Conservation (phyloP, 2,797 vertebrate genomes). For the Pseudotriccus pelzelni region DNA sequence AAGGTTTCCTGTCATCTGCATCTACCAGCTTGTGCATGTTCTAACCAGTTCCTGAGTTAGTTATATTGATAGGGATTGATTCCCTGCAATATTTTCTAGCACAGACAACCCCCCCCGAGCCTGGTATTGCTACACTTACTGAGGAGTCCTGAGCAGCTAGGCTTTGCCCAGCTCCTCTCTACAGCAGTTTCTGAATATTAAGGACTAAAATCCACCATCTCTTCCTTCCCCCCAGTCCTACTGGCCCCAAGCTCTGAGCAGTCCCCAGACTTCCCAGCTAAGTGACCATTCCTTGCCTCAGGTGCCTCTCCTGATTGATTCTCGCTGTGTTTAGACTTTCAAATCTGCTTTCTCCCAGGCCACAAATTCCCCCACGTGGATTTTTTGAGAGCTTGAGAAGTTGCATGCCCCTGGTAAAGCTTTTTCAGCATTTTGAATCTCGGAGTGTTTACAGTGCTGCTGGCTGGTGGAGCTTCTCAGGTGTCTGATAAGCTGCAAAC, state of each 20-base stretch:
- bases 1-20: not conserved
- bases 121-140: not conserved
- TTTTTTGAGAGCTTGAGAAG: not conserved
- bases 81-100: not conserved
- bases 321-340: not conserved
- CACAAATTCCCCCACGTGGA: not conserved
- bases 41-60: not conserved
- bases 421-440: not conserved
- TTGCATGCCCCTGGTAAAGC: not conserved
- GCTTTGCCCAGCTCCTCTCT: not conserved
- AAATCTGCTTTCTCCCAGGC: not conserved
- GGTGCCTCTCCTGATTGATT: not conserved
- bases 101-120: not conserved
- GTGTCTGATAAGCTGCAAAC: not conserved
- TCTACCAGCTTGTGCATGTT: not conserved
- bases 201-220: not conserved
- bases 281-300: not conserved
- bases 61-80: not conserved
- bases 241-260: fast-evolving
- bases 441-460: not conserved
- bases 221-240: not conserved
- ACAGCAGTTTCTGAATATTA: not conserved
- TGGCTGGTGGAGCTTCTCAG: not conserved
- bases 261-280: not conserved
- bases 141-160: not conserved